Conservation (phyloP, 2,113 vertebrate species). For the Elanoides forficatus region DNA sequence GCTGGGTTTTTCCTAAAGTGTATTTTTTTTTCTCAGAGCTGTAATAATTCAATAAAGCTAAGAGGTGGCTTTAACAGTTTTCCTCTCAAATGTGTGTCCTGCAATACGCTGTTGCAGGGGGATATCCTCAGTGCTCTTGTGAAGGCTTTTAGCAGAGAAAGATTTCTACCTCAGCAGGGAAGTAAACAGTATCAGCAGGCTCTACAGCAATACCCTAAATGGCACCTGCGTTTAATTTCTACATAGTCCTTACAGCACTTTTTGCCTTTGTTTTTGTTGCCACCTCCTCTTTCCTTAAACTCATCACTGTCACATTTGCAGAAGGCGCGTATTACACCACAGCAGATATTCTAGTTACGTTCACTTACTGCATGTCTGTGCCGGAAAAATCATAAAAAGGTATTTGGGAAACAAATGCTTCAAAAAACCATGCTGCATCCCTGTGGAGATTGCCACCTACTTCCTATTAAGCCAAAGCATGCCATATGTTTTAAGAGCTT, state of each 20-base stretch:
- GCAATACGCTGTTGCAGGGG: background rate
- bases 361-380: background rate
- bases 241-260: background rate
- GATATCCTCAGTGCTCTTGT: background rate
- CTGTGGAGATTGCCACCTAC: constrained; percentile 2
- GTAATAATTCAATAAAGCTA: constrained; percentile 64
- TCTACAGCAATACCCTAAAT: constrained; percentile 13
- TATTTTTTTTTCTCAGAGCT: background rate
- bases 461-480: constrained; percentile 27
- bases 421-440: background rate
- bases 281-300: constrained; percentile 18
- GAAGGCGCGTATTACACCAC: background rate
- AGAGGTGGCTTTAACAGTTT: constrained; percentile 16
- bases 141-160: constrained; percentile 44
- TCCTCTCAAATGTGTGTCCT: constrained; percentile 1
- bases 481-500: constrained; percentile 23
- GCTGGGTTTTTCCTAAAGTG: background rate
- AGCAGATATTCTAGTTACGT: background rate
- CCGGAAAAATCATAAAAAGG: constrained; percentile 2
- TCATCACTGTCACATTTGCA: constrained; percentile 15
- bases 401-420: constrained; percentile 44
- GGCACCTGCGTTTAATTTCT: constrained; percentile 40
- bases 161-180: constrained; percentile 52
- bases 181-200: constrained; percentile 45
- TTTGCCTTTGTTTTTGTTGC: constrained; percentile 26